Evolutionary conservation across 2,113 vertebrate genomes (phyloP).

Genomic region (Oreochromis tanganicae): DNA sequence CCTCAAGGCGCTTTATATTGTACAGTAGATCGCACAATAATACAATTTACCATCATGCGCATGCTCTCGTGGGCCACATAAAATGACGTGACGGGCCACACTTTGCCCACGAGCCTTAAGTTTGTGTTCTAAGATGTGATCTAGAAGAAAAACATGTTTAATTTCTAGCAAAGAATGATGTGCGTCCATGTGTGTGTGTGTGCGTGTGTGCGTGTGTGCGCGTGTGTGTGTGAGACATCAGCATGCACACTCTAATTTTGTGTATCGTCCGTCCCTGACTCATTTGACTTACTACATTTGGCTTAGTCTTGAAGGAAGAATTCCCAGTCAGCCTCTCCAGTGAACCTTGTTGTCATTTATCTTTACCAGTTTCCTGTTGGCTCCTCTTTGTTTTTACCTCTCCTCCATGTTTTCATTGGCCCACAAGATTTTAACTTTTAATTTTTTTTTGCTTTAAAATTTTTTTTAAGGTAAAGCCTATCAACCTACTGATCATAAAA

Average conservation of each 20-base stretch:
- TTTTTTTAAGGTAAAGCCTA: not conserved
- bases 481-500: not conserved
- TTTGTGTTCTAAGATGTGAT: not conserved
- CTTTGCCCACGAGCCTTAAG: not conserved
- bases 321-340: not conserved
- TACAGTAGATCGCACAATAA: too few species aligned
- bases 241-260: not conserved
- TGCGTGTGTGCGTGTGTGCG: not conserved
- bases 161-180: not conserved
- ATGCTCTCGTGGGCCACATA: not conserved
- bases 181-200: not conserved
- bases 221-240: not conserved
- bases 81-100: not conserved
- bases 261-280: not conserved
- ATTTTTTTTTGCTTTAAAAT: not conserved
- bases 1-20: too few species aligned
- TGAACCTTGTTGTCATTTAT: conserved; percentile 11
- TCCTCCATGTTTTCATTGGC: conserved; percentile 30
- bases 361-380: not conserved
- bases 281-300: conserved; percentile 6
- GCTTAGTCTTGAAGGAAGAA: not conserved
- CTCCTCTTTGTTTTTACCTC: not conserved
- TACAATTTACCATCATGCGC: not conserved
- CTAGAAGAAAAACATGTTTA: not conserved
- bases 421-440: not conserved